Conservation (phyloP, 2,888 invertebrate species). For the Drosophila quinaria region DNA sequence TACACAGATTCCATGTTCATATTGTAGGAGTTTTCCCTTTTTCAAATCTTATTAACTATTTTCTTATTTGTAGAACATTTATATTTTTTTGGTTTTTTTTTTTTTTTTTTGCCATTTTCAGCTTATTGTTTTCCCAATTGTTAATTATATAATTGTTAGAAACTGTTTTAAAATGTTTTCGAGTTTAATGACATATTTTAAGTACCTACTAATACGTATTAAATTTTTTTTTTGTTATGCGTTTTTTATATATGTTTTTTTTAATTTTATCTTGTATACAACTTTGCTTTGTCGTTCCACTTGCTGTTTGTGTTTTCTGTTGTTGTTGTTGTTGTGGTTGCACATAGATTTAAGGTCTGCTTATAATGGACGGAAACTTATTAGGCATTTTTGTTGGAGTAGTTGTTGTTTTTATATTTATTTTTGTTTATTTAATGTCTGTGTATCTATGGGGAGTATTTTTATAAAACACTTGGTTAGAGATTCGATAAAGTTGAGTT, state of each 20-base stretch:
- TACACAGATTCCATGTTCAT: conserved; percentile 47
- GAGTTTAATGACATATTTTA: conserved; percentile 54
- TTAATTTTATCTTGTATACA: conserved; percentile 44
- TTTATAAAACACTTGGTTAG: conserved; percentile 49
- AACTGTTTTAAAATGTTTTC: conserved; percentile 82
- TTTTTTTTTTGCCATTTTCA: conserved; percentile 62
- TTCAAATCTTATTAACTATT: conserved; percentile 56
- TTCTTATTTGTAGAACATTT: conserved; percentile 73
- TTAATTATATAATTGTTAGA: conserved; percentile 70
- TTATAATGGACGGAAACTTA: conserved; percentile 86
- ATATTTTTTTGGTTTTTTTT: conserved; percentile 35
- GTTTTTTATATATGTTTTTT: conserved; percentile 36
- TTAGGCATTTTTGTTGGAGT: conserved; percentile 81
- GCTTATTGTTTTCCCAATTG: conserved; percentile 69
- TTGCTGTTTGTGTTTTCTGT: conserved; percentile 40
- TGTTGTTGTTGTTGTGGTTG: conserved; percentile 52
- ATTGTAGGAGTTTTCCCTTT: conserved; percentile 44
- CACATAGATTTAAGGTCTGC: conserved; percentile 85
- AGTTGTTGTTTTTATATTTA: conserved; percentile 26
- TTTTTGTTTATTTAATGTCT: conserved; percentile 37
- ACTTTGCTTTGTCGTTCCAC: conserved; percentile 62
- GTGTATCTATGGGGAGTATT: conserved; percentile 59
- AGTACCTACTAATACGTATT: conserved; percentile 73
- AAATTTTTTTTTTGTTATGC: conserved; percentile 44
- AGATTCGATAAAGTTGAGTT: conserved; percentile 32